phyloP scores from a whole-genome alignment of 64 coral and sea anemone genomes.

The Montipora foliosa region DNA sequence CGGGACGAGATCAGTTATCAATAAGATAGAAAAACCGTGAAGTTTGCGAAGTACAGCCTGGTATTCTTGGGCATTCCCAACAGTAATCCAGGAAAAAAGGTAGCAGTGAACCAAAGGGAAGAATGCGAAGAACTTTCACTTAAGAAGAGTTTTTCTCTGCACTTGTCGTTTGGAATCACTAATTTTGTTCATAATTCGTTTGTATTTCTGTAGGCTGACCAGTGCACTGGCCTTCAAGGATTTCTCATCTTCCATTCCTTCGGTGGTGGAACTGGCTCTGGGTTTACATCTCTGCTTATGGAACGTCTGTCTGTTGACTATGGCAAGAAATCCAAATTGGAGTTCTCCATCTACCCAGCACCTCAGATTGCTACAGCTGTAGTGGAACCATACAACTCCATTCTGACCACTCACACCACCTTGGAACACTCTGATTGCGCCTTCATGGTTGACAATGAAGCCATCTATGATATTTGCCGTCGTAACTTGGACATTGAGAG shows the following conservation, averaged over 20 bases:
- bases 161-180: too few relatives aligned
- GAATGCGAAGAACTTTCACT: too few relatives aligned
- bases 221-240: neutral
- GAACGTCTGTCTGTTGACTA: slow-evolving; percentile 1
- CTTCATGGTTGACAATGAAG: neutral
- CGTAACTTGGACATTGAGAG: neutral
- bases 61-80: too few relatives aligned
- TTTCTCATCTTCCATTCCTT: slow-evolving; percentile 8
- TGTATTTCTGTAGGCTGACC: neutral
- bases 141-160: too few relatives aligned
- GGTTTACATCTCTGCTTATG: neutral
- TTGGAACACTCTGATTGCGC: neutral
- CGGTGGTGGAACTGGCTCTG: neutral
- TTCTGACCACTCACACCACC: slow-evolving; percentile 5
- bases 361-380: slow-evolving; percentile 3
- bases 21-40: too few relatives aligned
- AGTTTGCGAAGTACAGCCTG: too few relatives aligned
- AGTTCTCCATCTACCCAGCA: neutral
- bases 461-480: slow-evolving; percentile 9
- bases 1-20: too few relatives aligned
- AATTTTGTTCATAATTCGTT: too few relatives aligned
- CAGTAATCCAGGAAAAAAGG: too few relatives aligned
- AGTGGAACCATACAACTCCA: slow-evolving; percentile 1
- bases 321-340: neutral
- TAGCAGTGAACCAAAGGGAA: too few relatives aligned